Base-by-base conservation (phyloP, 2,888 invertebrate species). In the Lypha dubia region DNA sequence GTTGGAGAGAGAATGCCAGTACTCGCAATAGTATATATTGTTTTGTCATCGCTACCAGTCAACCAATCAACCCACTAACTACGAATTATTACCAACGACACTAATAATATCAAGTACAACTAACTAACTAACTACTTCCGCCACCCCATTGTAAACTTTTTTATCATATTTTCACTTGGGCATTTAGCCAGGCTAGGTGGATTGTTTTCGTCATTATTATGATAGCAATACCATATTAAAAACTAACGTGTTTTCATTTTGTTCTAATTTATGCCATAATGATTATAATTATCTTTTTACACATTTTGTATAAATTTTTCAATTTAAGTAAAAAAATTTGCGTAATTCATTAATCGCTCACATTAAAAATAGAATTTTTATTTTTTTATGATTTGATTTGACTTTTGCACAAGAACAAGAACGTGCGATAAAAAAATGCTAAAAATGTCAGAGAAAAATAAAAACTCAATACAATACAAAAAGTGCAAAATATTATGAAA, bases 331-430 rank as follows among this genome's bases (percentile, higher is more conserved):
- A 88, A 88, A 63, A 46, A 46, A 41, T 90, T 91, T 90, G 90
- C 91, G 89, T 90, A 91, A 90, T 90, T 91, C 88, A 88, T 90
- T 87, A 88, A 88, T 88, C 79, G 84, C 87, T 83, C 79, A 79
- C 79, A 89, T 89, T 90, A 90, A 88, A 90, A 90, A 90, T 90
- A 90, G 90, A 90, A 86, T 89, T 86, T 71, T 77, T 24, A 20
- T 70, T 79, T 79, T 88, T 88, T 88, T 87, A 88, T 88, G 88
- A 88, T 85, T 77, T 87, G 82, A 88, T 87, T 87, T 86, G 88
- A 88, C 88, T 89, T 88, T 90, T 88, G 86, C 87, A 87, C 87
- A 88, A 83, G 46, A 73, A 73, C 58, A 79, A 71, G 56, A 87
- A 86, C 81, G 86, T 88, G 88, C 86, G 85, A 83, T 81, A 73